Evolutionary conservation across 2,888 invertebrate species (phyloP).

Genomic region (Bombylius discolor): DNA sequence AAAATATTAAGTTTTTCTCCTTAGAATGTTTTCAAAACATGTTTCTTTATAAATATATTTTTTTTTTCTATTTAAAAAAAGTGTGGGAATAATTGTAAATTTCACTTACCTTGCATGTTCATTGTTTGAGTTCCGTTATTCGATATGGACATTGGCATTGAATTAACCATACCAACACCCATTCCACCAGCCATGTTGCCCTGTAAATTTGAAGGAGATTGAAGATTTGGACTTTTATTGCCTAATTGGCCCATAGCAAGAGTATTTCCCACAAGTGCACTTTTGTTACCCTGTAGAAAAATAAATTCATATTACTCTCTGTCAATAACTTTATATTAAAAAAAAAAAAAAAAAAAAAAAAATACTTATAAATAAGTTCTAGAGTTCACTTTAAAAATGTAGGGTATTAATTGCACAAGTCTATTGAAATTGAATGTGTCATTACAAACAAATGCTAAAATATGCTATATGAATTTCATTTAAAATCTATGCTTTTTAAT

Average conservation of each 20-base stretch:
- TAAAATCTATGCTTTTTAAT: no score
- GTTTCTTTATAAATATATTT: no score
- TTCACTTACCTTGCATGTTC: constrained; percentile 51
- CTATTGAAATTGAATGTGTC: no score
- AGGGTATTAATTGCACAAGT: no score
- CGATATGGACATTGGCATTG: constrained; percentile 59
- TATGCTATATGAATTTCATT: no score
- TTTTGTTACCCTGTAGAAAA: constrained; percentile 27
- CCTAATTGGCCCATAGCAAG: constrained; percentile 64
- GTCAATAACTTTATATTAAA: background rate
- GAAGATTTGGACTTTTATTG: constrained; percentile 71
- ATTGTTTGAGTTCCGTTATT: constrained; percentile 63
- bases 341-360: background rate
- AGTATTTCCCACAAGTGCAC: constrained; percentile 40
- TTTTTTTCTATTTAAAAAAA: no score
- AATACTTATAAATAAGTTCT: no score
- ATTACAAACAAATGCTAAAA: no score
- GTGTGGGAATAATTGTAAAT: background rate
- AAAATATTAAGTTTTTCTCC: no score
- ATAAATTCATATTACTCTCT: background rate
- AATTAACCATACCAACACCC: constrained; percentile 48
- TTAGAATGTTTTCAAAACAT: no score
- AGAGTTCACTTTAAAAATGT: no score
- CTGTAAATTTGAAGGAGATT: constrained; percentile 73
- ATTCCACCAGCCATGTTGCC: constrained; percentile 67